Conservation (phyloP, 2,113 vertebrate species). For the Hypomesus transpacificus region DNA sequence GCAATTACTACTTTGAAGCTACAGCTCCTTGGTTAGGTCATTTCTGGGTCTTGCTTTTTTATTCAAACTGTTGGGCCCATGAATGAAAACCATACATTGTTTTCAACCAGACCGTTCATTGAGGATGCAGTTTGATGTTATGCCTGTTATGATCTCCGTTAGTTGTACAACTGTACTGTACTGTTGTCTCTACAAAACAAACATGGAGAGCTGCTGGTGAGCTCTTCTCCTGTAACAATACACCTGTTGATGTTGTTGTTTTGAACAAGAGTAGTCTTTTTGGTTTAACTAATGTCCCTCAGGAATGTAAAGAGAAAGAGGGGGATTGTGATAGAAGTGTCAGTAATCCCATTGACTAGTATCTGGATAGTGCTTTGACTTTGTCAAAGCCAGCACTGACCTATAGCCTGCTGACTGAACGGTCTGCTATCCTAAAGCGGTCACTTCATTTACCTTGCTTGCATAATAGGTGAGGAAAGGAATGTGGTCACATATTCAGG, state of each 20-base stretch:
- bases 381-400: conserved; percentile 3
- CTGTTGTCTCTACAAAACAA: too few relatives aligned
- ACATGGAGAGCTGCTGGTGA: neutral
- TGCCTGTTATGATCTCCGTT: too few relatives aligned
- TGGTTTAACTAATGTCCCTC: neutral
- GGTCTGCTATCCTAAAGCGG: conserved; percentile 11
- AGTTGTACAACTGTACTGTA: too few relatives aligned
- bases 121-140: too few relatives aligned
- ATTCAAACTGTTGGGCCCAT: neutral
- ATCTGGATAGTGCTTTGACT: conserved; percentile 18
- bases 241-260: too few relatives aligned
- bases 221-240: too few relatives aligned
- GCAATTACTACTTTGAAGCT: conserved; percentile 54
- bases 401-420: conserved; percentile 19
- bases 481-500: conserved; percentile 53
- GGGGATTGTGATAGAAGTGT: neutral
- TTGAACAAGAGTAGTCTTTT: neutral
- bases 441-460: conserved; percentile 34
- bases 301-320: too few relatives aligned
- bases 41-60: conserved; percentile 9
- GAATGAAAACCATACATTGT: too few relatives aligned
- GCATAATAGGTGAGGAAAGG: conserved; percentile 58
- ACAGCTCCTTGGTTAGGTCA: conserved; percentile 13
- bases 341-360: neutral
- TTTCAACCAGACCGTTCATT: too few relatives aligned